Percentiles rank a stretch among this genome's conserved stretches.
phyloP scores from a whole-genome alignment of 2,888 invertebrate genomes.

The Amitus sp. region DNA sequence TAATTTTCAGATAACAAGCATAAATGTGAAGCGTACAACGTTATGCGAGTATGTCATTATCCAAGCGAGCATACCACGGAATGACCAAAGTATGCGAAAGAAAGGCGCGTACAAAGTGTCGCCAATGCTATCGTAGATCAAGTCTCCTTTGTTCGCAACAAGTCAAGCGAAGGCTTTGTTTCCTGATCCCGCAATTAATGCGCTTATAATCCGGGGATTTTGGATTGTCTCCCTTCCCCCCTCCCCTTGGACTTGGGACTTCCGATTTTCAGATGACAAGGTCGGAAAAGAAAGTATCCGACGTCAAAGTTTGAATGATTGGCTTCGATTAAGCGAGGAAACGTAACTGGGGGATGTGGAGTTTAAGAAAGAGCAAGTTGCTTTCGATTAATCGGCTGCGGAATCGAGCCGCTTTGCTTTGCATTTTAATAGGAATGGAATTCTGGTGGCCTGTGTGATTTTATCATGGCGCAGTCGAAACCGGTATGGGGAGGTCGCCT shows the following conservation, averaged over 20 bases:
- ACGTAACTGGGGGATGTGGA: conserved; percentile 12
- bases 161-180: conserved; percentile 40
- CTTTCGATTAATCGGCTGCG: conserved; percentile 38
- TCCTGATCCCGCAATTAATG: conserved; percentile 39
- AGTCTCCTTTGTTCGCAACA: conserved; percentile 47
- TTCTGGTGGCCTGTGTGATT: conserved; percentile 43
- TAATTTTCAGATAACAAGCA: conserved; percentile 5
- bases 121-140: conserved; percentile 54
- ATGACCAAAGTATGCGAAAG: conserved; percentile 49
- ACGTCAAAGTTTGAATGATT: conserved; percentile 23
- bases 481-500: conserved; percentile 50
- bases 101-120: conserved; percentile 55
- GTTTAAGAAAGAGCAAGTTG: conserved; percentile 26
- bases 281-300: conserved; percentile 2
- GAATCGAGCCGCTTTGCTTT: conserved; percentile 39
- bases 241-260: too few relatives aligned
- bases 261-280: too few relatives aligned
- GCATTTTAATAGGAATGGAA: conserved; percentile 44
- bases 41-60: conserved; percentile 36
- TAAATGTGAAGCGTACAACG: conserved; percentile 27
- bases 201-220: too few relatives aligned
- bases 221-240: too few relatives aligned
- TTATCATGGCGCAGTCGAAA: conserved; percentile 42
- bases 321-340: conserved; percentile 32
- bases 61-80: conserved; percentile 35